A percentile compares a stretch with the other conserved stretches of the same genome.
Conservation (phyloP, 2,888 invertebrate genomes). For the Criorhina ranunculi region DNA sequence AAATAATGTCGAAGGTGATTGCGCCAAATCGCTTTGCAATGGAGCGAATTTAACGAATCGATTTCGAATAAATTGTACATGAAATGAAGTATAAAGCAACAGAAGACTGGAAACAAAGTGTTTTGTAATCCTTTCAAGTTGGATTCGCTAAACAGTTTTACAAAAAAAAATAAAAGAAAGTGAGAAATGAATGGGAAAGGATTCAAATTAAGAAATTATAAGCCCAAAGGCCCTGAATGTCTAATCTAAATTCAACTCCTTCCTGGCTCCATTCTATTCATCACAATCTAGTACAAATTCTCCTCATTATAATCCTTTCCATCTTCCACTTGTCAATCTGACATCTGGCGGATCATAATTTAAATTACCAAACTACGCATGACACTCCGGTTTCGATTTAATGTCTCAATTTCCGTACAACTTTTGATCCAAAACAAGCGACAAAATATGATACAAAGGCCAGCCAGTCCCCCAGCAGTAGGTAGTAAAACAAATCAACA, state of each 20-base stretch:
- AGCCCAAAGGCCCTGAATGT: too few relatives aligned
- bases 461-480: slow-evolving; percentile 23
- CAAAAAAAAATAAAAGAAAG: too few relatives aligned
- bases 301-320: slow-evolving; percentile 14
- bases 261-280: too few relatives aligned
- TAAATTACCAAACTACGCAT: slow-evolving; percentile 39
- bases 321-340: not conserved
- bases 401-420: slow-evolving; percentile 65
- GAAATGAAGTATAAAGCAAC: not conserved
- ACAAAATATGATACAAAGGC: slow-evolving; percentile 23
- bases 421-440: slow-evolving; percentile 35
- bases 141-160: not conserved
- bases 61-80: slow-evolving; percentile 58
- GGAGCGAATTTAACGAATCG: slow-evolving; percentile 65
- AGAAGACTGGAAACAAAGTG: not conserved
- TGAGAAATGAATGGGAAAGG: too few relatives aligned
- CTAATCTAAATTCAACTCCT: too few relatives aligned
- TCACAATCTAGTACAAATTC: too few relatives aligned
- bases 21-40: slow-evolving; percentile 64
- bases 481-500: slow-evolving; percentile 67
- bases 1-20: slow-evolving; percentile 67
- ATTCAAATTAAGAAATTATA: too few relatives aligned
- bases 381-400: slow-evolving; percentile 42
- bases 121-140: slow-evolving; percentile 1
- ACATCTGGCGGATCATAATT: slow-evolving; percentile 46